Evolutionary conservation across 2,797 vertebrate genomes (phyloP), one percentile per base, ranked within the genome.

Genomic region (Periophthalmus magnuspinnatus): DNA sequence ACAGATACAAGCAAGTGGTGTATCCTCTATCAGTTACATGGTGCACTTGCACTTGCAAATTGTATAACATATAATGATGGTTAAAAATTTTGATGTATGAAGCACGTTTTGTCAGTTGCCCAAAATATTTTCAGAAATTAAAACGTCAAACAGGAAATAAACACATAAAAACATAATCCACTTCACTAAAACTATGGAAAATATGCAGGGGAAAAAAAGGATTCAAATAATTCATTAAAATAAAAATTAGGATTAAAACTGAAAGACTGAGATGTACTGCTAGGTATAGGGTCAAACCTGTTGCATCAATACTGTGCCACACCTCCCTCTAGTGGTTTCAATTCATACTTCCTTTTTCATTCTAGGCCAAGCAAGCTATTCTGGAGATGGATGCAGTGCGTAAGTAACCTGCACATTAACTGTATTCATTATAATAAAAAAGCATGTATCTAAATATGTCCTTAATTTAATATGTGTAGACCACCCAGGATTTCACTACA

Each of bases 321-420:
- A 71, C 78, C 54, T 45, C 89, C 92, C 88, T 58, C 90, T 86
- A 78, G 86, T 90, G 93, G 63, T 45, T 48, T 5, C 33, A 57
- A 4, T 68, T 67, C 10, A 21, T 67, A 9, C 50, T 6, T 48
- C 33, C 59, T 50, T 7, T 45, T 92, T 90, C 28, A 50, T 79
- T 87, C 13, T 81, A 99, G 97, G 97, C 97, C 78, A 99, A 99
- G 70, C 96, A 98, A 92, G 97, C 96, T 47, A 98, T 99, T 93
- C 90, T 99, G 50, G 97, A 99, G 89, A 99, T 99, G 97, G 97
- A 99, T 89, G 95, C 95, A 54, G 94, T 95, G 83, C 93, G 97
- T 99, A 95, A 98, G 97, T 97, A 54, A 22, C 45, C 22, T 67
- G 55, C 65, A 19, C 13, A 19, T 36, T 21, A 10, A 22, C 52